Base-by-base conservation (phyloP, 2,888 invertebrate species). In the Hipparchia semele region DNA sequence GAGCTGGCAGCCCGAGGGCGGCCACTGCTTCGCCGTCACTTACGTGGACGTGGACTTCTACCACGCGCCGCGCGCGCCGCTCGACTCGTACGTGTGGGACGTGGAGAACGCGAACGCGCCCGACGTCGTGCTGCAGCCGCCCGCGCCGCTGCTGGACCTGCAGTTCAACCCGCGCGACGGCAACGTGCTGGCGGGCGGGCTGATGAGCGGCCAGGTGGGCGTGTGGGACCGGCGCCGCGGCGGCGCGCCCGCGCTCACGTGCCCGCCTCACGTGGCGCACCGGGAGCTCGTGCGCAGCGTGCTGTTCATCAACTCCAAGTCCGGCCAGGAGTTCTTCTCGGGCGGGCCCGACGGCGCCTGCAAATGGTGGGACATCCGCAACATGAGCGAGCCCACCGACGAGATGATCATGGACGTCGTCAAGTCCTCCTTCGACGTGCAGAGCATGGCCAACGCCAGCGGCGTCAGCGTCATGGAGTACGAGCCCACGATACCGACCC, bases 291-390 rank as follows among this genome's bases (percentile, higher is more conserved):
- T 97, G 6, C 96, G 96, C 77, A 96, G 96, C 78, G 96, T 98
- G 6, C 88, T 97, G 0, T 99, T 98, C 97, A 96, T 98, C 73
- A 97, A 97, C 85, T 97, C 98, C 0, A 99, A 99, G 91, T 97
- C 98, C 0, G 98, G 98, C 0, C 96, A 96, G 0, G 99, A 99
- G 86, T 98, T 99, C 86, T 99, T 99, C 90, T 98, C 99, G 0
- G 95, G 97, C 0, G 97, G 98, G 0, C 96, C 97, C 1, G 99
- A 99, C 87, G 99, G 99, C 0, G 96, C 96, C 87, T 96, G 97
- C 68, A 95, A 96, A 85, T 97, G 97, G 97, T 97, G 97, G 97
- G 97, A 97, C 86, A 94, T 94, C 10, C 92, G 97, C 53, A 95
- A 96, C 80, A 86, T 97, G 76, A 87, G 88, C n/a, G 95, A 95